phyloP scores from a whole-genome alignment of 53 echinoderm and acorn worm species.

The Arbacia lixula region DNA sequence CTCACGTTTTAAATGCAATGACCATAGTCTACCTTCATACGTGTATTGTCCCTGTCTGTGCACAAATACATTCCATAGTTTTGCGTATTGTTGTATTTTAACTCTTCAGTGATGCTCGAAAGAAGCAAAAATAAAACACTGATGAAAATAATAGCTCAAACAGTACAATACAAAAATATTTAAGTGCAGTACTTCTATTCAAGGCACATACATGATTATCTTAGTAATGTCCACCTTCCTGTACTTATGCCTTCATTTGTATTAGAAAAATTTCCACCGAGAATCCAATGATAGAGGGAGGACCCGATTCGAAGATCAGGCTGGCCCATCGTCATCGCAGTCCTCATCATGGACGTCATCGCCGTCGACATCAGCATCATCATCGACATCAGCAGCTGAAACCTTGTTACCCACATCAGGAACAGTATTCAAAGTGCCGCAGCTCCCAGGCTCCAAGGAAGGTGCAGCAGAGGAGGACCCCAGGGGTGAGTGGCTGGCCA shows the following conservation, averaged over 20 bases:
- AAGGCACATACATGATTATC: too few relatives aligned
- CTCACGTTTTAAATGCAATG: too few relatives aligned
- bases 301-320: background rate
- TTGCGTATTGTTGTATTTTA: too few relatives aligned
- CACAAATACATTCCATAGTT: too few relatives aligned
- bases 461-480: background rate
- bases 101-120: too few relatives aligned
- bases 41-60: too few relatives aligned
- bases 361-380: background rate
- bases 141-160: background rate
- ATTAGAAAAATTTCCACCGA: conserved; percentile 3
- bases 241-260: too few relatives aligned
- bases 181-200: too few relatives aligned
- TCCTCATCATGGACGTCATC: background rate
- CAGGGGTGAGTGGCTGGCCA: background rate
- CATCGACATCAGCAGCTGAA: conserved; percentile 9
- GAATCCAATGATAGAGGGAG: background rate
- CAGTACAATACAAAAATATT: background rate
- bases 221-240: too few relatives aligned
- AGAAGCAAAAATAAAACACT: too few relatives aligned
- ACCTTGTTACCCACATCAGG: too few relatives aligned
- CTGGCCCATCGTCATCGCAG: background rate
- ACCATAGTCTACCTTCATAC: too few relatives aligned
- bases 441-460: conserved; percentile 15
- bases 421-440: conserved; percentile 50